Evolutionary conservation across 2,888 invertebrate species (phyloP).

Genomic region (Andrena hattorfiana): DNA sequence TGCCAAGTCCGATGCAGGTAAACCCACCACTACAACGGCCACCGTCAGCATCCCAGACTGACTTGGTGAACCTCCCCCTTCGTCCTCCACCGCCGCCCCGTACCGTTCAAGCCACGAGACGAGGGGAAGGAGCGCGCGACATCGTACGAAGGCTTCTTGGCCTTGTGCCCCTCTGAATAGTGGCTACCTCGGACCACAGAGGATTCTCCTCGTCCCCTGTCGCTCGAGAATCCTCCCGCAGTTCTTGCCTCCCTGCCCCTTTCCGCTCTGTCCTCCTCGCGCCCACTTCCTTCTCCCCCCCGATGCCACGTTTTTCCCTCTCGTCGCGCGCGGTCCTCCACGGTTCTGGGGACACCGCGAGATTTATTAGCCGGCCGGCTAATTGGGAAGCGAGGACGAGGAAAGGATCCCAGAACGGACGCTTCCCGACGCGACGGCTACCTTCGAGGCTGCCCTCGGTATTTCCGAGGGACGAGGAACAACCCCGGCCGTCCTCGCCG

Average conservation of each 20-base stretch:
- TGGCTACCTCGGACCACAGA: constrained; percentile 49
- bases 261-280: constrained; percentile 15
- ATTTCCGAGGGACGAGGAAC: constrained; percentile 56
- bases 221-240: constrained; percentile 51
- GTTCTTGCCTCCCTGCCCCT: constrained; percentile 26
- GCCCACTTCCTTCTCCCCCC: constrained; percentile 31
- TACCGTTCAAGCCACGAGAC: background rate
- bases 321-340: constrained; percentile 35
- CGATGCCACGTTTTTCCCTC: constrained; percentile 19
- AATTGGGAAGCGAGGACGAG: constrained; percentile 72
- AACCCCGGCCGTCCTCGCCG: constrained; percentile 39
- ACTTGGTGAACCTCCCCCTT: constrained; percentile 52
- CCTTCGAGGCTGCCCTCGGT: constrained; percentile 40
- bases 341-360: constrained; percentile 63
- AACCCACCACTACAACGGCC: constrained; percentile 57
- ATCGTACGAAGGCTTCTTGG: constrained; percentile 70
- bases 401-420: constrained; percentile 72
- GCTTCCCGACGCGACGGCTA: constrained; percentile 51
- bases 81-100: background rate
- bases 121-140: constrained; percentile 67
- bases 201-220: constrained; percentile 59
- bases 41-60: constrained; percentile 45
- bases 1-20: constrained; percentile 73
- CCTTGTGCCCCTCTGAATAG: constrained; percentile 75
- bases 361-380: constrained; percentile 73